Evolutionary conservation across 2,888 invertebrate genomes (phyloP).

Genomic region (Salticus scenicus): DNA sequence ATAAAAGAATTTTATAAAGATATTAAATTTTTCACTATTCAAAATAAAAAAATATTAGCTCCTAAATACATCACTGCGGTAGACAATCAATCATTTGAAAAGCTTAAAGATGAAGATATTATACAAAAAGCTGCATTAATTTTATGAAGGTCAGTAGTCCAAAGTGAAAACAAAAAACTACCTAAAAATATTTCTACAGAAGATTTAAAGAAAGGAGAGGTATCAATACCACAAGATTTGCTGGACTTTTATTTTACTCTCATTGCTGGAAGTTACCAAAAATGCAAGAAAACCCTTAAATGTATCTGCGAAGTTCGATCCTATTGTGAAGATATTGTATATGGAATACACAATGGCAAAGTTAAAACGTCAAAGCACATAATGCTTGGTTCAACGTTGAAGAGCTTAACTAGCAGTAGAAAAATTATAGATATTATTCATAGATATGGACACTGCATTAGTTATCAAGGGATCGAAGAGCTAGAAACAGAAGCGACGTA

Average conservation of each 20-base stretch:
- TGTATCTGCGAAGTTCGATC: too few species aligned
- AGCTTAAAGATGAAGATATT: neutral
- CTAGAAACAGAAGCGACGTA: neutral
- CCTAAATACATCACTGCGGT: neutral
- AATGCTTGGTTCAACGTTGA: too few species aligned
- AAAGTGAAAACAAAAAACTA: neutral
- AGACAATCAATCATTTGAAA: neutral
- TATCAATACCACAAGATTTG: too few species aligned
- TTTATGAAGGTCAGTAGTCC: neutral
- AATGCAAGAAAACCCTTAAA: too few species aligned
- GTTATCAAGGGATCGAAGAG: neutral
- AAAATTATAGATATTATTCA: neutral
- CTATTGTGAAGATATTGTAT: too few species aligned
- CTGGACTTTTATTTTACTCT: too few species aligned
- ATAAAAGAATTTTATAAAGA: neutral
- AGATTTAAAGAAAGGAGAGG: too few species aligned
- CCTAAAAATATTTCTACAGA: too few species aligned
- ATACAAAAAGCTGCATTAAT: constrained; percentile 4
- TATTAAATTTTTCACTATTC: neutral
- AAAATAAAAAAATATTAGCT: neutral
- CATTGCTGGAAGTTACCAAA: too few species aligned
- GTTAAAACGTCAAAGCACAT: too few species aligned
- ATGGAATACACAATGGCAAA: too few species aligned
- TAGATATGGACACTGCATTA: neutral
- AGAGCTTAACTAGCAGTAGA: neutral